Base-by-base conservation (phyloP, 1,140 invertebrate species). In the Apis laboriosa region DNA sequence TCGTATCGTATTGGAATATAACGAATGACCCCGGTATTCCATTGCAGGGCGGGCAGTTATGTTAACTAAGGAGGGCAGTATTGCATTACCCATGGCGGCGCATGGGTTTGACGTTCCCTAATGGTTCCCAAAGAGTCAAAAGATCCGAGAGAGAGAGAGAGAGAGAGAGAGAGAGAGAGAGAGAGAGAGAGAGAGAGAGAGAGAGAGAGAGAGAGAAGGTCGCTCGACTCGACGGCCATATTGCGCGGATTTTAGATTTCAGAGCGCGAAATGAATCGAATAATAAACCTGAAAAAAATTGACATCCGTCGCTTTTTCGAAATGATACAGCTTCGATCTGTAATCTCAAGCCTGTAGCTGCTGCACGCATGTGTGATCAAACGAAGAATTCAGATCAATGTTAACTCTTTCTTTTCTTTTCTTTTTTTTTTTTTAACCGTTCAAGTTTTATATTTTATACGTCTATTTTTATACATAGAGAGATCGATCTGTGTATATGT, bases 401-500 rank as follows among this genome's bases (percentile, higher is more conserved):
- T 77, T 17, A 70, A 74, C 43, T 53, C 34, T 58, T 24, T 28
- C 19, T 15, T 34, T 72, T 77, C 66, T 63, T 53, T 53, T 53
- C 51, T 24, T 28, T 24, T 77, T 74, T 67, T 24, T 15, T 34
- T 67, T 71, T 74, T 67, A 77, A 82, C 17, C 64, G 72, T 77
- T 81, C 68, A n/a, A 60, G 34, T 34, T 43, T 4, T 43, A 11
- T 77, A 84, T 84, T 82, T 88, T 88, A 87, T 85, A 77, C 64
- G 71, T 70, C 60, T 66, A 66, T 75, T 55, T 7, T 70, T 89
- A 76, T 80, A 70, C 60, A 78, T 63, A 61, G 87, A 92, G 88
- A 91, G 90, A 92, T 93, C 90, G 91, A 91, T 75, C 4, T 43
- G 34, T 43, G 34, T 43, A 43, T 43, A 4, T 7, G 34, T 43